phyloP scores from a whole-genome alignment of 2,888 invertebrate genomes.

The Polietes domitor region DNA sequence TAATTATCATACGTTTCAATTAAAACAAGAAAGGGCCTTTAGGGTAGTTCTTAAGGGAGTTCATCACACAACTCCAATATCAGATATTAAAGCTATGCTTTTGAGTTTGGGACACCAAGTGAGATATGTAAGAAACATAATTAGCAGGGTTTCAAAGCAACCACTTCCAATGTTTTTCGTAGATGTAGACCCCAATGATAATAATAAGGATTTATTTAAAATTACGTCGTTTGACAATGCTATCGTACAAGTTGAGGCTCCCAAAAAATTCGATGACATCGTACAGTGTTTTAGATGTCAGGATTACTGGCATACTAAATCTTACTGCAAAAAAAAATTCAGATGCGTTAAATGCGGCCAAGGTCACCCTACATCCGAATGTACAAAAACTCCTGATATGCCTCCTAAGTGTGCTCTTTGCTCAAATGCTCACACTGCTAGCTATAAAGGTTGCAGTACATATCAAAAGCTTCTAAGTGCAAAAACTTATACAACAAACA shows the following conservation, averaged over 20 bases:
- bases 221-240: no score
- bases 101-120: no score
- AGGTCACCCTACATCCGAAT: slow-evolving; percentile 28
- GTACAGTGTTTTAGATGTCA: slow-evolving; percentile 60
- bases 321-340: slow-evolving; percentile 50
- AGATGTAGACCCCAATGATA: no score
- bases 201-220: no score
- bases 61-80: no score
- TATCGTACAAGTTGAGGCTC: slow-evolving; percentile 53
- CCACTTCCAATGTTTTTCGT: no score
- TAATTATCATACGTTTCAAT: no score
- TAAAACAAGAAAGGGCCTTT: neutral
- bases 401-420: slow-evolving; percentile 33
- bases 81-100: no score
- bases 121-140: no score
- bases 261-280: slow-evolving; percentile 20
- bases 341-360: slow-evolving; percentile 46
- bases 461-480: slow-evolving; percentile 15
- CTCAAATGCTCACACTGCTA: neutral
- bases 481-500: neutral
- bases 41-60: no score
- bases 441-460: slow-evolving; percentile 5
- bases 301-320: slow-evolving; percentile 51
- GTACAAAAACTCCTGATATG: neutral
- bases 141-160: no score